Base-by-base conservation (phyloP, 2,797 vertebrate species). In the Setipinna tenuifilis region DNA sequence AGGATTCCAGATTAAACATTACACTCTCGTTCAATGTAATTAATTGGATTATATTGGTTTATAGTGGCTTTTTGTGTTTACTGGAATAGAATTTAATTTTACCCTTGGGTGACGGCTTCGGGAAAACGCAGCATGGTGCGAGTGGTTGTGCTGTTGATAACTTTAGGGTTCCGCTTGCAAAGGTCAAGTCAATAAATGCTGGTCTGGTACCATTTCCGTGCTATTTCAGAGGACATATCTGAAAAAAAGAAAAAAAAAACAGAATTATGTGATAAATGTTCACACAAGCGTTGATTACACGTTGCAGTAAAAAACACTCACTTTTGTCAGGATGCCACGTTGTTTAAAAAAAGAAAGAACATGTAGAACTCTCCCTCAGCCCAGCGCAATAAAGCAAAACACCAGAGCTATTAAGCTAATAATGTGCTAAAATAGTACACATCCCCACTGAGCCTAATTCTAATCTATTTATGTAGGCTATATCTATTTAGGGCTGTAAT, bases 41-140 rank as follows among this genome's bases (percentile, higher is more conserved):
- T 90, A 88, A 90, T 88, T 88, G 75, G 86, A 88, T 88, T 88
- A 59, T 84, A 87, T 88, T 80, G 88, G 85, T 88, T 90, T 89
- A 48, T 35, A 86, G 84, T 57, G 87, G 84, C 86, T 87, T 83
- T 85, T 87, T 61, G 82, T 44, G 82, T 57, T 62, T 83, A 88
- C 88, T 81, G 86, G 87, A 90, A 89, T 89, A 89, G 88, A 87
- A 87, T 75, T 87, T 88, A 90, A 90, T 90, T 88, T 84, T 48
- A 90, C 84, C 87, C 87, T 89, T 48, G 86, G 84, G 85, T 25
- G 78, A 31, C 82, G 83, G 82, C 83, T 85, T 88, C 84, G 84
- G 81, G 44, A 85, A 86, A 83, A 83, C 83, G 82, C 86, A 78
- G 71, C 71, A 78, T 19, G 23, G 31, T 19, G 35, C 35, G 1